Evolutionary conservation across 2,797 vertebrate genomes (phyloP), one percentile per base, ranked within the genome.

Genomic region (Sciurus vulgaris): DNA sequence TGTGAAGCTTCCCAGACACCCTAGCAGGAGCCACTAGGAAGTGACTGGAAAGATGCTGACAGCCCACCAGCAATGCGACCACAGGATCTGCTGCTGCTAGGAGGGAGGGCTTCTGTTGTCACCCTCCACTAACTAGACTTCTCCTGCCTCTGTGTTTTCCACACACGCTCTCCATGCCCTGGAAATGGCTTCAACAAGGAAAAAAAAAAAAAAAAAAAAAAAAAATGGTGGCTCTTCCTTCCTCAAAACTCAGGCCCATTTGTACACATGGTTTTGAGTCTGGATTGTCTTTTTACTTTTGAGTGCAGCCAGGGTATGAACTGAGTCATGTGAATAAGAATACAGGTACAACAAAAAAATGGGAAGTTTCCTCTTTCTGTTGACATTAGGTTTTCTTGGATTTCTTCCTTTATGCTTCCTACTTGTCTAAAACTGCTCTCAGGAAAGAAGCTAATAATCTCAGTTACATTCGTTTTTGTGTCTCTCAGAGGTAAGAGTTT

Each of bases 21-120:
- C 41, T 77, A 94, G 61, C 38, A 24, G 30, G 90, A 78, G 33
- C 38, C 41, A 30, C 56, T 33, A 72, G 79, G 85, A 94, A 79
- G 85, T 54, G 85, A 78, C 79, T 15, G 67, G 74, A 47, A 76
- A 67, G 93, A 93, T 84, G 93, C 90, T 95, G 93, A 93, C 90
- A 97, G 90, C 85, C 86, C 69, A 90, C 56, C 77, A 93, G 59
- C 85, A 81, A 35, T n/a, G 73, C 85, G 89, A 51, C 93, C 6
- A 3, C 86, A 77, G 81, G 82, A 9, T 49, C 12, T 10, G 30
- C 41, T 30, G 33, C 84, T 0, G 5, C 86, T 0, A 4, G 72
- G 54, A 84, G 5, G 72, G 72, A 84, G 73, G 51, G 65, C 20
- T 28, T 54, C 51, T 44, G 30, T 63, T 86, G 41, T 35, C 93